Base-by-base conservation (phyloP, 2,113 vertebrate genomes). In the Blennius ocellaris region DNA sequence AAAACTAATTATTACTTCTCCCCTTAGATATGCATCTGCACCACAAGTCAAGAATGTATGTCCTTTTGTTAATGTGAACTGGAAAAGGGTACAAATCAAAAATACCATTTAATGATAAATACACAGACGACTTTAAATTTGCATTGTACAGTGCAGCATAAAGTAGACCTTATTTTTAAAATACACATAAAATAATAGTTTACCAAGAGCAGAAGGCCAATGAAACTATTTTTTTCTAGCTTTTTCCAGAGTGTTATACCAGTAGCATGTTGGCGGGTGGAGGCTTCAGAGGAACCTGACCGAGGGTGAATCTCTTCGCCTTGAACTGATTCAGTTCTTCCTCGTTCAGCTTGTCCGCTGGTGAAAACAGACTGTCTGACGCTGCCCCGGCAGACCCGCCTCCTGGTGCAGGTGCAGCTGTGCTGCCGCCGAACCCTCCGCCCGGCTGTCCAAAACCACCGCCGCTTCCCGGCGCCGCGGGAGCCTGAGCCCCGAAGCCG, bases 251-350 rank as follows among this genome's bases (percentile, higher is more conserved):
- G 12, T 7, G 63, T 90, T 61, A 90, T 0, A 94, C 39, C 44
- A 73, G 63, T 76, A 97, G 67, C 84, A 98, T 90, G 68, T 96
- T 92, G 6, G 87, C 44, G 7, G 96, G 96, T 0, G 95, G 95
- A 1, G 95, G 94, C 71, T 91, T 94, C 44, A 96, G 75, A 48
- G 95, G 95, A 80, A 97, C 94, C 87, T 94, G 96, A 21, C 95
- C 95, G 7, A 96, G 54, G 0, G 90, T 94, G 87, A 96, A 97
- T 57, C 81, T 94, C 59, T 93, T 95, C 6, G 90, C 93, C 48
- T 91, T 90, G 75, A 97, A 99, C 57, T 98, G 95, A 39, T 88
- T 88, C 39, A 97, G 73, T 75, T 99, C 97, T 49, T 96, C 96
- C 6, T 84, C 57, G 5, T 93, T 94, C 21, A 99, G 90, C 3